Evolutionary conservation across 2,113 vertebrate species (phyloP).

Genomic region (Mastomys natalensis): DNA sequence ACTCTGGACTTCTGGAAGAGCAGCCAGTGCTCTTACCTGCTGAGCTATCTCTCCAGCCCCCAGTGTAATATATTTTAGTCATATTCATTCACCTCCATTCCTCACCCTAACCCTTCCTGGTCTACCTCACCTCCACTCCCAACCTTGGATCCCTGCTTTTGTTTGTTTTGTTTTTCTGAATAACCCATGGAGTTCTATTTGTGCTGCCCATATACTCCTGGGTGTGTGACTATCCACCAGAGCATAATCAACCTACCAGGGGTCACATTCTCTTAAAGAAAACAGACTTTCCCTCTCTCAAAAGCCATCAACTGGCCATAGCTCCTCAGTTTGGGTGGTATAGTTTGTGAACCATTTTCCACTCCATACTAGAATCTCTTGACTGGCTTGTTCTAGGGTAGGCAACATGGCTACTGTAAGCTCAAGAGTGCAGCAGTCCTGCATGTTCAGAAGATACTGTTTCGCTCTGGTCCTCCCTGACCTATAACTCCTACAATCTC

Average conservation of each 20-base stretch:
- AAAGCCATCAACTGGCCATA: neutral
- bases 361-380: neutral
- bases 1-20: too few species aligned
- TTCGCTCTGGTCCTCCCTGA: neutral
- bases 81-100: neutral
- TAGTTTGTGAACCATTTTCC: neutral
- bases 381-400: neutral
- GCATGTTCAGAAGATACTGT: neutral
- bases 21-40: too few species aligned
- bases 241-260: neutral
- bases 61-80: neutral
- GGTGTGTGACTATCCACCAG: neutral
- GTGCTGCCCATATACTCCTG: neutral
- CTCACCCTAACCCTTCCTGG: too few species aligned
- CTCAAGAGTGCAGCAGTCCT: too few species aligned
- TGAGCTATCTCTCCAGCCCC: too few species aligned
- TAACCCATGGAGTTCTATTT: neutral
- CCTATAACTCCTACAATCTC: neutral
- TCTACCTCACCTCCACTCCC: neutral
- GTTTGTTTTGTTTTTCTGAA: neutral
- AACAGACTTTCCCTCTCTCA: neutral
- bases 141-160: neutral
- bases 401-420: neutral
- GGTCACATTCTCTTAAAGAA: neutral
- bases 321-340: neutral